A percentile compares a stretch with the other conserved stretches of the same genome.
Conservation (phyloP, 2,888 invertebrate species). For the Cremastinae sp. region DNA sequence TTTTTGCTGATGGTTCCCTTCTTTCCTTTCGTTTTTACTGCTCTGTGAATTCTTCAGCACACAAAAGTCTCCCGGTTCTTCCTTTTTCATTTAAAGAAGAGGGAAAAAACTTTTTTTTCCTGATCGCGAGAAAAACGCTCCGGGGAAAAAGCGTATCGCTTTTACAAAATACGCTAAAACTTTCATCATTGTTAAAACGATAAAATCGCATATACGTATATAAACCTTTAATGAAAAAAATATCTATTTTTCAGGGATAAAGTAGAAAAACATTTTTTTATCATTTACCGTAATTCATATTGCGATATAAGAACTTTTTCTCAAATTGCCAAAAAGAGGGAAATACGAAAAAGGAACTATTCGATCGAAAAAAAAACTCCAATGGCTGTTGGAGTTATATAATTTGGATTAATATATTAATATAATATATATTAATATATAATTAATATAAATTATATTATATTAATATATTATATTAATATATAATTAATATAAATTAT, state of each 20-base stretch:
- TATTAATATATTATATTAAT: too few species aligned
- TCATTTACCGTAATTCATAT: neutral
- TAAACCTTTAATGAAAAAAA: neutral
- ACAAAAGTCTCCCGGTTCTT: slow-evolving; percentile 1
- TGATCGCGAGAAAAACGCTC: slow-evolving; percentile 8
- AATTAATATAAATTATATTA: neutral
- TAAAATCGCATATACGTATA: neutral
- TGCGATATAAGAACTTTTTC: neutral
- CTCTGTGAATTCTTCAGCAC: slow-evolving; percentile 4
- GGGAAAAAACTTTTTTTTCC: slow-evolving; percentile 4
- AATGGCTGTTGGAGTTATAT: too few species aligned
- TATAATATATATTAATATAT: neutral
- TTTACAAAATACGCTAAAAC: slow-evolving; percentile 2
- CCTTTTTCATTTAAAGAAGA: slow-evolving; percentile 17
- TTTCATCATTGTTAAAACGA: neutral
- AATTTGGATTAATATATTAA: too few species aligned
- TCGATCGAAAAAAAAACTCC: too few species aligned
- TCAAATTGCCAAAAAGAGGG: neutral
- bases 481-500: too few species aligned
- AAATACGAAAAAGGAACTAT: neutral
- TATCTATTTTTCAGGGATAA: too few species aligned
- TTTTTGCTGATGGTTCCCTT: slow-evolving; percentile 21
- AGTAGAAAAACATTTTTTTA: neutral
- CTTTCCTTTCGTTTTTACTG: slow-evolving; percentile 4
- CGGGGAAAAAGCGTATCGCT: neutral